Evolutionary conservation across 2,797 vertebrate genomes (phyloP), one percentile per base, ranked within the genome.

Genomic region (Sebastes taczanowskii): DNA sequence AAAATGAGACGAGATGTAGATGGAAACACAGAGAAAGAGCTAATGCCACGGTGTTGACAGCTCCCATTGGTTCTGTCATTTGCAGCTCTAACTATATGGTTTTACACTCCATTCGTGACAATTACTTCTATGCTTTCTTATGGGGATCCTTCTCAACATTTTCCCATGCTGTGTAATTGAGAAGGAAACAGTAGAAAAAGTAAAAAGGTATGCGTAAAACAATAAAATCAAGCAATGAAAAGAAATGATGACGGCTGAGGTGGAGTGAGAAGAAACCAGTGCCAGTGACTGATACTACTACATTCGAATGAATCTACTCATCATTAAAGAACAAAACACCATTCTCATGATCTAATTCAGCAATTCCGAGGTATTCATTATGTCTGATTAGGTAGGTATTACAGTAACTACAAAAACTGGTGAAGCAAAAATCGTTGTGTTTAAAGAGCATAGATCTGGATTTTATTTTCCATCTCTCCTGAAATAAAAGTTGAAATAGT

Each of bases 61-160:
- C 70, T 82, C 74, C 59, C 18, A 27, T 10, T 56, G 34, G 42
- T 46, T 76, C 42, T 66, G 23, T 67, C 62, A 23, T 63, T 66
- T 29, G 55, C 55, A 77, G 46, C 14, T 6, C 4, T 6, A 34
- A 62, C 68, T 61, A n/a, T 29, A 55, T 53, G 30, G 38, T 30
- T 58, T 52, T 2, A 46, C 16, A 14, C 56, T 72, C 11, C 35
- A 38, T 7, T 11, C 29, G 9, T 68, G 58, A 20, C 25, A 53
- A 25, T 2, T 11, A 8, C 59, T 20, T 13, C 38, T 23, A 2
- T 46, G 13, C 34, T 74, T 55, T 65, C 38, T 60, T n/a, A n/a
- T 52, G 13, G 23, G 5, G 11, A 25, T 67, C 18, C 11, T 20
- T 59, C 23, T 32, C 23, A n/a, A 16, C 14, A 30, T 74, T 16